phyloP scores from a whole-genome alignment of 2,797 vertebrate genomes.

The Channallabes apus region DNA sequence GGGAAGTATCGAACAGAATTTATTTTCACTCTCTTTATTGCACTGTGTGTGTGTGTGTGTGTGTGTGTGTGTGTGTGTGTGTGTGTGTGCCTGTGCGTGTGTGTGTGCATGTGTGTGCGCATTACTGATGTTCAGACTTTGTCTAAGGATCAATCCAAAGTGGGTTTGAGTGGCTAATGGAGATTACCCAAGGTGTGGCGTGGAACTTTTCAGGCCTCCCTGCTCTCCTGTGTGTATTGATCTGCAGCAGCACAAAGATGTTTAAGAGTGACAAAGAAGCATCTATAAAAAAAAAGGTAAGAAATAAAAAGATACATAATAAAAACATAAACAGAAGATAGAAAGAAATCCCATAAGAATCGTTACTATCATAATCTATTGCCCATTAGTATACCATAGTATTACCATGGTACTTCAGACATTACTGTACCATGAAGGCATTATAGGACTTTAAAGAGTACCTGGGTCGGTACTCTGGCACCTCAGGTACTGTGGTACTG shows the following conservation, averaged over 20 bases:
- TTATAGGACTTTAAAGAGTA: too few relatives aligned
- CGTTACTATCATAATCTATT: too few relatives aligned
- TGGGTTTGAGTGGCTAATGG: conserved; percentile 62
- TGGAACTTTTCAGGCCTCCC: conserved; percentile 59
- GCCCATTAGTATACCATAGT: too few relatives aligned
- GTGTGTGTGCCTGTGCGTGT: conserved; percentile 27
- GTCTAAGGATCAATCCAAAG: conserved; percentile 62
- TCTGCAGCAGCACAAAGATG: conserved; percentile 22
- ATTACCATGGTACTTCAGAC: too few relatives aligned
- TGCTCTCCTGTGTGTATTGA: conserved; percentile 50
- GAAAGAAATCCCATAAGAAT: too few relatives aligned
- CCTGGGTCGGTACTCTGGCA: too few relatives aligned
- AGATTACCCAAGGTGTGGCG: conserved; percentile 55
- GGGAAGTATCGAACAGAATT: neutral
- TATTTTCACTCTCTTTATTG: neutral
- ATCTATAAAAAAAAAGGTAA: neutral
- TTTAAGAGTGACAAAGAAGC: conserved; percentile 32
- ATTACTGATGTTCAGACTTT: conserved; percentile 38
- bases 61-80: conserved; percentile 35
- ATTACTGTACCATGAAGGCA: too few relatives aligned
- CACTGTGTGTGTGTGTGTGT: conserved; percentile 24
- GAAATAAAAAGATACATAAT: neutral
- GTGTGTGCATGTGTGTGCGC: conserved; percentile 34
- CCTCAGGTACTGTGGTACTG: too few relatives aligned
- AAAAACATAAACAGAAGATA: neutral